Evolutionary conservation across 2,113 vertebrate genomes (phyloP).

Genomic region (Anolis sagrei): DNA sequence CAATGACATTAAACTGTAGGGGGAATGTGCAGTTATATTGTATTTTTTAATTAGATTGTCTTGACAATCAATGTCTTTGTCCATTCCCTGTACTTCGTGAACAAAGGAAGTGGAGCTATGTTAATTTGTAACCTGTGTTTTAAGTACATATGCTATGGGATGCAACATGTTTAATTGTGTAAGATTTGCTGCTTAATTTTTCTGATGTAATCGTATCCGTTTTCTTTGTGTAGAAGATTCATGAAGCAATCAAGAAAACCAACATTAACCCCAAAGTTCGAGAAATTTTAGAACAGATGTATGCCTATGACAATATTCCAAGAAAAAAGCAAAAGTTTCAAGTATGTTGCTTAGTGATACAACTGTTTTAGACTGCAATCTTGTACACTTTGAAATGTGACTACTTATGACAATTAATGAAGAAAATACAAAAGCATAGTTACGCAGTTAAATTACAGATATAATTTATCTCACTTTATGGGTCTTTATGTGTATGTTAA

Average conservation of each 20-base stretch:
- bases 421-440: too few relatives aligned
- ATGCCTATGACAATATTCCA: slow-evolving; percentile 89
- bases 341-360: slow-evolving; percentile 72
- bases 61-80: too few relatives aligned
- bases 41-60: too few relatives aligned
- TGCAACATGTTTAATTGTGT: not conserved
- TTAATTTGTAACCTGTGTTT: not conserved
- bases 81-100: not conserved
- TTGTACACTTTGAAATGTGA: not conserved
- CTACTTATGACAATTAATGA: not conserved
- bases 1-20: not conserved
- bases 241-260: slow-evolving; percentile 85
- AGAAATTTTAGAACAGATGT: slow-evolving; percentile 86
- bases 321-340: slow-evolving; percentile 95
- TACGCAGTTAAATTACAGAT: too few relatives aligned
- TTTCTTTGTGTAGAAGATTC: slow-evolving; percentile 82
- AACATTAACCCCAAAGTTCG: slow-evolving; percentile 82
- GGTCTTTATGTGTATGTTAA: too few relatives aligned
- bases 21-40: not conserved
- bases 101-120: not conserved
- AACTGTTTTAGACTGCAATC: not conserved
- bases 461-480: too few relatives aligned
- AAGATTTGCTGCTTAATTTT: not conserved
- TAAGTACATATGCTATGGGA: not conserved
- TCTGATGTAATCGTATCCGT: not conserved